Evolutionary conservation across 92 coral and sea anemone species (phyloP), one percentile per base, ranked within the genome.

Genomic region (Montipora capitata): DNA sequence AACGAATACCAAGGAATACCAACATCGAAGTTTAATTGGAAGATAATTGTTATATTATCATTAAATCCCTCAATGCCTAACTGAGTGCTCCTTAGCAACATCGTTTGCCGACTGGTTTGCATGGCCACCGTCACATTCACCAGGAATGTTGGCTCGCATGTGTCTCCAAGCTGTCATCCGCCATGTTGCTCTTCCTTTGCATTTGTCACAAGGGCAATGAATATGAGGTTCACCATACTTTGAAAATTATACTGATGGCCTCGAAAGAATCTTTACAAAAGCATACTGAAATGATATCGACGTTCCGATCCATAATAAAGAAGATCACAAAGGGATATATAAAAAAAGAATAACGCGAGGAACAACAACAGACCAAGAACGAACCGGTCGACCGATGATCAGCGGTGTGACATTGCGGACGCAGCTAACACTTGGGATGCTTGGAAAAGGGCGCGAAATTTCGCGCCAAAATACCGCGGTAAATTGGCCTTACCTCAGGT

Each of bases 131-230:
- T 13, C 62, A 56, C 62, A 56, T 56, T 56, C 62, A 56, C 62
- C n/a, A 56, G 62, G 62, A 56, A 56, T 10, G 12, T 56, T 56
- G 17, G 62, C 62, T 56, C 62, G 62, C 62, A 56, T 56, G 62
- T 56, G 62, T 66, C 84, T 78, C 90, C 90, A 86, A 52, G 90
- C 90, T 77, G 90, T 86, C 90, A 86, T 87, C 48, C 86, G 78
- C 81, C 77, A 87, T 16, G 83, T 75, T 88, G 92, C 92, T 54
- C 57, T 80, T 20, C 91, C 87, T 7, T 88, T 44, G 39, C 91
- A 80, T 66, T 88, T 88, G 41, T 80, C 87, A 65, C 92, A 88
- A 8, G 87, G 92, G 65, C 92, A 88, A 77, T 82, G 88, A 40
- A 88, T 88, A 68, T 88, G 92, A 18, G 92, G 83, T 10, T 87